These are phyloP conservation scores for Patella ulyssiponensis DNA, from an alignment of 2,888 invertebrate genomes.

Conservation along the genomic window DNA sequence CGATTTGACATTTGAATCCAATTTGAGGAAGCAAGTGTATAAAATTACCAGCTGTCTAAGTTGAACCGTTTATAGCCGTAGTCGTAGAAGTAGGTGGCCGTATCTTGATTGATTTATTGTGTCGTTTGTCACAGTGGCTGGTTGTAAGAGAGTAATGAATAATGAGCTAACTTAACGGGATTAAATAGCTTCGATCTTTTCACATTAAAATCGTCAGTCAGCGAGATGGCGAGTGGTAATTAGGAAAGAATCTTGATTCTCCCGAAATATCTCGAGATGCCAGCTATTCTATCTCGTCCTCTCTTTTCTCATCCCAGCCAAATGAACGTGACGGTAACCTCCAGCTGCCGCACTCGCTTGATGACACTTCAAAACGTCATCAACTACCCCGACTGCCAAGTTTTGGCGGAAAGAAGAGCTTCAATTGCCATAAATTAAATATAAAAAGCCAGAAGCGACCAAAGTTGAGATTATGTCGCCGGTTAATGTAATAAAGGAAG, in stretches of 20 bases:
- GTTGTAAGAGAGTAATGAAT: constrained; percentile 32
- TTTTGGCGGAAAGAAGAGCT: constrained; percentile 11
- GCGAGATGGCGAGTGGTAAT: constrained; percentile 29
- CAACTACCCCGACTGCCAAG: constrained; percentile 11
- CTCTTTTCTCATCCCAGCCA: neutral
- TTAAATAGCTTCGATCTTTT: constrained; percentile 48
- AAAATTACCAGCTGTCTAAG: constrained; percentile 9
- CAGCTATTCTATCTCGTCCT: neutral
- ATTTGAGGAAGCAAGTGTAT: constrained; percentile 11
- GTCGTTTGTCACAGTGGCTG: constrained; percentile 12
- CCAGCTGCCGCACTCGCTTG: constrained; percentile 9
- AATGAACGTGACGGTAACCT: constrained; percentile 13
- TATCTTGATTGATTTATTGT: constrained; percentile 9
- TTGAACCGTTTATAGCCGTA: constrained; percentile 8
- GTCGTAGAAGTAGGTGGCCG: neutral
- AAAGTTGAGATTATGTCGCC: constrained; percentile 27
- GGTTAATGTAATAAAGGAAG: constrained; percentile 36
- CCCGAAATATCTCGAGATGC: constrained; percentile 7
- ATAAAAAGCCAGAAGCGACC: constrained; percentile 38
- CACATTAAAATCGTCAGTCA: constrained; percentile 33
- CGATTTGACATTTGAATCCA: constrained; percentile 10
- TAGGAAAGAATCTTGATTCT: constrained; percentile 21
- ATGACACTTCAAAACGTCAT: constrained; percentile 12
- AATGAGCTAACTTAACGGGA: constrained; percentile 57
- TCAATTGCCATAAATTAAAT: constrained; percentile 32